A percentile compares a stretch with the other conserved stretches of the same genome.
These are phyloP conservation scores for Allacma fusca DNA, from an alignment of 2,888 invertebrate genomes.

Conservation along the genomic window DNA sequence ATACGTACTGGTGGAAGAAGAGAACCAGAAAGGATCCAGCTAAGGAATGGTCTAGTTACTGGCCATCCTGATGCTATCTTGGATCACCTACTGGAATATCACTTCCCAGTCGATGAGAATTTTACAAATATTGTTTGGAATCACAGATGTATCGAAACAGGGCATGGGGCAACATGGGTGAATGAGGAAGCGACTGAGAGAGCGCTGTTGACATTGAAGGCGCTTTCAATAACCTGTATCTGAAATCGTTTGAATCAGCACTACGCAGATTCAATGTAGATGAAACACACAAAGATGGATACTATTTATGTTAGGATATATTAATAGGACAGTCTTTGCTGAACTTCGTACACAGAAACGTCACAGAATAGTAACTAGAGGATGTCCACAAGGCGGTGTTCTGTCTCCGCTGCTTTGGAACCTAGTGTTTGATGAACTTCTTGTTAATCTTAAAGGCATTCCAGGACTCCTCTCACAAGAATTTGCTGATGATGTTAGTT, in stretches of 20 bases:
- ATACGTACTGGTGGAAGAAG: neutral
- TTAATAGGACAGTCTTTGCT: slow-evolving; percentile 2
- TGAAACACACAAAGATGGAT: slow-evolving; percentile 39
- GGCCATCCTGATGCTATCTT: neutral
- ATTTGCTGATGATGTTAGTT: neutral
- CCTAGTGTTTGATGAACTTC: slow-evolving; percentile 60
- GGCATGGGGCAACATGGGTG: neutral
- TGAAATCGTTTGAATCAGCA: slow-evolving; percentile 45
- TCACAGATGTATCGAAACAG: too few species aligned
- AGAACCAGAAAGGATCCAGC: neutral
- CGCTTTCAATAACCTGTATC: slow-evolving; percentile 58
- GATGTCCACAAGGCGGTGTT: slow-evolving; percentile 62
- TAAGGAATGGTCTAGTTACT: neutral
- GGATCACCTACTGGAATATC: slow-evolving; percentile 17
- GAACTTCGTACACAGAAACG: neutral
- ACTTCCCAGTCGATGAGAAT: slow-evolving; percentile 35
- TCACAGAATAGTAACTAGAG: slow-evolving; percentile 43
- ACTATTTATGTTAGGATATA: slow-evolving; percentile 37
- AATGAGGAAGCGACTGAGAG: slow-evolving; percentile 14
- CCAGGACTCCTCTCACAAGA: neutral
- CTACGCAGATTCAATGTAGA: slow-evolving; percentile 29
- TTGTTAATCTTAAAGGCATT: slow-evolving; percentile 21
- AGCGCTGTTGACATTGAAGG: slow-evolving; percentile 59
- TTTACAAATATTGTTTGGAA: too few species aligned
- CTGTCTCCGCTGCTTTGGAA: slow-evolving; percentile 62